Evolutionary conservation across 2,113 vertebrate species (phyloP), one percentile per base, ranked within the genome.

Genomic region (Muntiacus reevesi): DNA sequence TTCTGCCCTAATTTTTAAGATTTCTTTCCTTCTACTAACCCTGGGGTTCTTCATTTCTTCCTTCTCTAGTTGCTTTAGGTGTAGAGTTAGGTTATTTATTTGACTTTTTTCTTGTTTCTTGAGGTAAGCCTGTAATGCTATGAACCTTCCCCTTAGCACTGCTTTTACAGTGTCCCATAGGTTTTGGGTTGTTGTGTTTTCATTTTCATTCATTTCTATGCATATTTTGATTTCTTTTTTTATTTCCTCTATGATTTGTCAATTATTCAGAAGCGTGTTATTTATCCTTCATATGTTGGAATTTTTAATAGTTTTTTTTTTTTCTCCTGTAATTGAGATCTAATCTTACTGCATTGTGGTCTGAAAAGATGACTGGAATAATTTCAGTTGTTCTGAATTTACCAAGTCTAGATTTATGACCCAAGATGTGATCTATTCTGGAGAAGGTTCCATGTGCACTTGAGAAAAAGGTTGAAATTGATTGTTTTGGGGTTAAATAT

Each of bases 61-160:
- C 15, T 64, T 64, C 16, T 64, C 7, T 17, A 4, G 7, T 33
- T 64, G 30, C 30, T 0, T 0, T 17, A 64, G 7, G 62, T 64
- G 30, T 64, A 33, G 30, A 64, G 30, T 64, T 64, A 64, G 62
- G 30, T 64, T 64, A 64, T 64, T 64, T 64, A 33, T 33, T 64
- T 64, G 3, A 33, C 2, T 64, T 33, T 1, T 64, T 7, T 64
- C 62, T 15, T 17, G 15, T 64, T 33, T 33, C 30, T 16, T 64
- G 62, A 33, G 62, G 1, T 64, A 64, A 1, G 15, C 30, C 16
- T 64, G 15, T 64, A 17, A 8, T 64, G 30, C 1, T 17, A 17
- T 17, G 62, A 64, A 0, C 7, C 15, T 64, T 64, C 62, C 62
- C 6, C 7, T 64, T 33, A 33, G 30, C 30, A 64, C 62, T 8